These are phyloP conservation scores for Zaprionus obscuricornis DNA, from an alignment of 2,888 invertebrate genomes.

Conservation along the genomic window DNA sequence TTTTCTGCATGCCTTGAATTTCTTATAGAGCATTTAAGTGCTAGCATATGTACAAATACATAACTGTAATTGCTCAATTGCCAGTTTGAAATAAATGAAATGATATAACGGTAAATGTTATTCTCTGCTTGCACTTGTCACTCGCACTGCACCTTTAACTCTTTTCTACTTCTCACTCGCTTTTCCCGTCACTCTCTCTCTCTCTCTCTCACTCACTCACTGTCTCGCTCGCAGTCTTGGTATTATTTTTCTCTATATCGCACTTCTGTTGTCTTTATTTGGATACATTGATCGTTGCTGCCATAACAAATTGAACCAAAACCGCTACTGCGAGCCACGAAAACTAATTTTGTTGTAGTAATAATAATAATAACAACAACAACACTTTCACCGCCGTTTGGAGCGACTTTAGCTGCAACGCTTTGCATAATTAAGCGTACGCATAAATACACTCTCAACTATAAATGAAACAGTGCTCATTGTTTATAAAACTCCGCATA, in stretches of 20 bases:
- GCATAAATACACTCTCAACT: constrained; percentile 16
- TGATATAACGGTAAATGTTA: constrained; percentile 23
- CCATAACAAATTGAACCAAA: constrained; percentile 54
- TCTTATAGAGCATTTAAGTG: constrained; percentile 28
- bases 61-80: constrained; percentile 37
- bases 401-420: constrained; percentile 35
- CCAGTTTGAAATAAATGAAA: constrained; percentile 25
- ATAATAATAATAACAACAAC: constrained; percentile 46
- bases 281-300: constrained; percentile 59
- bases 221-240: constrained; percentile 4
- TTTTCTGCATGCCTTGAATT: constrained; percentile 54
- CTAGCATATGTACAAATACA: constrained; percentile 9
- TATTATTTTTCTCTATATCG: constrained; percentile 14
- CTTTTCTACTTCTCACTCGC: constrained; percentile 38
- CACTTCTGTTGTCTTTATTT: constrained; percentile 45
- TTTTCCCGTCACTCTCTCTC: constrained; percentile 29
- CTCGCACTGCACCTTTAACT: too few species aligned
- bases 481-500: constrained; percentile 48
- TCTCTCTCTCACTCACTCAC: constrained; percentile 6
- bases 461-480: constrained; percentile 30
- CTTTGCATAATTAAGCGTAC: constrained; percentile 57
- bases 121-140: too few species aligned
- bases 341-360: constrained; percentile 47
- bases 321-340: constrained; percentile 41
- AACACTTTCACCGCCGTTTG: constrained; percentile 53